phyloP scores from a whole-genome alignment of 1,140 invertebrate species.

The Rhizoglyphus robini region DNA sequence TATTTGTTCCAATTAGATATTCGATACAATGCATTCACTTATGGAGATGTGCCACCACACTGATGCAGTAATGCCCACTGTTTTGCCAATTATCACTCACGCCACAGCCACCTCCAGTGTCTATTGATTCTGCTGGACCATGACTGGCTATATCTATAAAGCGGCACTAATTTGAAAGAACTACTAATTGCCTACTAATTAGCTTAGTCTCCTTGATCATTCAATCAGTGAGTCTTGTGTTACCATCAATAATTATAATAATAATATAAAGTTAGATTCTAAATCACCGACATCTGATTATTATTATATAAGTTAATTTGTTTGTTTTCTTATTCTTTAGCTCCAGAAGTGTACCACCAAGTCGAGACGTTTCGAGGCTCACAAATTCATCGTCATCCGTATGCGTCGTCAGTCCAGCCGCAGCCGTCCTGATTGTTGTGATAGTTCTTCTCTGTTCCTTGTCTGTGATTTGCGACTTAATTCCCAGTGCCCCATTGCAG shows the following conservation, averaged over 20 bases:
- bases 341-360: background rate
- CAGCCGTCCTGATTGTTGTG: background rate
- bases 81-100: no score
- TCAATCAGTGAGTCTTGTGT: background rate
- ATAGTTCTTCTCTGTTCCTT: background rate
- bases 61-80: no score
- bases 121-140: no score
- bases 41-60: no score
- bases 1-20: no score
- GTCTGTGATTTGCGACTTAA: background rate
- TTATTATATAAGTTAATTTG: background rate
- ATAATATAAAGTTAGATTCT: background rate
- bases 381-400: no score
- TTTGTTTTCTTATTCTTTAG: background rate
- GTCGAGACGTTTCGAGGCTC: background rate
- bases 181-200: no score
- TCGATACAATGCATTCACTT: no score
- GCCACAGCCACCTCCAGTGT: no score
- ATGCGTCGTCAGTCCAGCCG: background rate
- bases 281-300: background rate
- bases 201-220: no score
- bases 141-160: background rate
- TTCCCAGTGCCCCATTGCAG: background rate
- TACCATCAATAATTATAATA: background rate
- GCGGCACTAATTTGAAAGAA: no score